Base-by-base conservation (phyloP, 2,888 invertebrate species). In the Poecilobothrus nobilitatus region DNA sequence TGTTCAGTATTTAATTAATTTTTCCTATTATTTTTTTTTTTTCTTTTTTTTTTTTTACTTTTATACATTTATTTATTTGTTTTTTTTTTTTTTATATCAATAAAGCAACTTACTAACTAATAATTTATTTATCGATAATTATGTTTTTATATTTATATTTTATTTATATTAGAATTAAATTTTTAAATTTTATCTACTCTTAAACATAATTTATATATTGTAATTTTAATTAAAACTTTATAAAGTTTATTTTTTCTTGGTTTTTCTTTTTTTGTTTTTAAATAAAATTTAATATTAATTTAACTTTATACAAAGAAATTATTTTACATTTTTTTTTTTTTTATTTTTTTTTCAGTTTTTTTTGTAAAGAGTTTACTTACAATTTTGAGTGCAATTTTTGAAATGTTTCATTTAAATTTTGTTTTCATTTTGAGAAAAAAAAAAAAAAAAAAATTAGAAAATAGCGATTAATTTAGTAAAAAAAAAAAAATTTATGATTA, bases 171-270 rank as follows among this genome's bases (percentile, higher is more conserved):
- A 53, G 15, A 53, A 53, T 53, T 53, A 53, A 53, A 53, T 53
- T 53, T 53, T 53, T 53, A 53, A 53, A 53, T 53, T 53, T 63
- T 69, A 34, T 70, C 37, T 68, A 44, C 66, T 69, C 68, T 33
- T 68, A 70, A 53, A 37, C 37, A 8, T 37, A 37, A 37, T 37
- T 5, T 18, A 53, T 18, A 53, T 53, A n/a, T 53, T 53, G 53
- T 70, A 71, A 71, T 71, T 71, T n/a, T 72, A 68, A 71, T 70
- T 72, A 71, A 70, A 72, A 69, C 37, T 27, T 64, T 63, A 66
- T 61, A 53, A 27, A 65, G 53, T 66, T 21, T 44, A 53, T 68
- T 67, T 66, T 68, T 71, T 71, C 71, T 71, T 69, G 70, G 70
- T 69, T 70, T 71, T 71, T 70, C n/a, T 34, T 18, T 53, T 53